phyloP scores from a whole-genome alignment of 2,888 invertebrate species.

The Drosophila longiperda region DNA sequence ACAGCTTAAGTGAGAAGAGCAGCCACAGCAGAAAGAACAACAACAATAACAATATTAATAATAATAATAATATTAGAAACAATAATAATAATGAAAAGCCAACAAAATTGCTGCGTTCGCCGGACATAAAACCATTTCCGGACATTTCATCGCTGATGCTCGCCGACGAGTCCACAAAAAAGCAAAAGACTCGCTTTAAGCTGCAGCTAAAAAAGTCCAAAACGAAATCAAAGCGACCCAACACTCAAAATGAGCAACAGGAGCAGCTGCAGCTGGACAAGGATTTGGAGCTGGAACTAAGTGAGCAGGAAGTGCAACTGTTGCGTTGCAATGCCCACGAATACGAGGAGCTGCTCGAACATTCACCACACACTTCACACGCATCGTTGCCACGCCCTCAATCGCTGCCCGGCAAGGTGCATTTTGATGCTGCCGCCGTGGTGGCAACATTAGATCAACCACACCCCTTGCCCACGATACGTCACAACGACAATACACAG shows the following conservation, averaged over 20 bases:
- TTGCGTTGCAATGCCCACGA: conserved; percentile 45
- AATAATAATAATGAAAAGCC: neutral
- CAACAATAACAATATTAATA: conserved; percentile 26
- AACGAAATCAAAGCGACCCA: conserved; percentile 6
- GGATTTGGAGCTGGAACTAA: conserved; percentile 1
- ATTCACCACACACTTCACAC: conserved; percentile 6
- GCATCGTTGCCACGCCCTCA: conserved; percentile 61
- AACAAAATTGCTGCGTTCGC: conserved; percentile 28
- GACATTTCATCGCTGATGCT: conserved; percentile 46
- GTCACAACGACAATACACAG: conserved; percentile 16
- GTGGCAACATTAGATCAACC: neutral
- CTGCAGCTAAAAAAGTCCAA: conserved; percentile 31
- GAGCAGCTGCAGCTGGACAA: neutral
- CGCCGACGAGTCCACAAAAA: conserved; percentile 24
- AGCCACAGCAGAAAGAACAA: conserved; percentile 23
- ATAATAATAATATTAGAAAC: conserved; percentile 7
- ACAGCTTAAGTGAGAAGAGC: conserved; percentile 69
- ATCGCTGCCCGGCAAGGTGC: conserved; percentile 65
- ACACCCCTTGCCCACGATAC: conserved; percentile 21
- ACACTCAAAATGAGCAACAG: neutral
- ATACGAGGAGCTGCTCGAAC: conserved; percentile 42
- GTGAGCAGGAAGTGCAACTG: conserved; percentile 39
- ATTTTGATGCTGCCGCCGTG: conserved; percentile 33
- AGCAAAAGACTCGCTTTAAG: conserved; percentile 23
- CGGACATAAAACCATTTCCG: conserved; percentile 45